Base-by-base conservation (phyloP, 1,140 invertebrate species). In the Helicoverpa armigera region DNA sequence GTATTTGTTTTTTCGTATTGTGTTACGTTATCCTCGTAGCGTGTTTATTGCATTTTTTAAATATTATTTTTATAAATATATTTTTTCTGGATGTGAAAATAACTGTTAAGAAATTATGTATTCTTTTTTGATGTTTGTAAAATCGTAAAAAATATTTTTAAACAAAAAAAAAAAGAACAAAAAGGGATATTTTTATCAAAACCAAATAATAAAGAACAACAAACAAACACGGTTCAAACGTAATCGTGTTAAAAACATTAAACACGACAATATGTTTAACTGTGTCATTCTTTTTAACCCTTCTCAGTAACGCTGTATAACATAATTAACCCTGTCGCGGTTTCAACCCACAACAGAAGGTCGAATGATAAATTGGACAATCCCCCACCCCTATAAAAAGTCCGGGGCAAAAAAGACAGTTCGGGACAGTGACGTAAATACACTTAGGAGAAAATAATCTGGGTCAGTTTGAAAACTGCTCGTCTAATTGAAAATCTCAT, bases 261-360 rank as follows among this genome's bases (percentile, higher is more conserved):
- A 70, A 53, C 67, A 70, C 50, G 18, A 53, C 50, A 29, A 31
- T 70, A 53, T 70, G 67, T 70, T 67, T 53, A 53, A 70, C 48
- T 29, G 18, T 16, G 16, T 53, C 18, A 70, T 53, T 53, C 50
- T 70, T 70, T 70, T 23, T 56, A 80, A 80, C 79, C 79, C 79
- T 74, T 74, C 58, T 80, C 79, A 65, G 67, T 70, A 70, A 18
- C 70, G 65, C 74, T 74, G 56, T 73, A 70, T 63, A 74, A 72
- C 70, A 73, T 74, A 80, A 80, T 80, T 80, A 80, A 80, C 70
- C 72, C 56, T 80, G 79, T 80, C 56, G 70, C 50, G 43, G 79
- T 80, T 73, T 61, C 72, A 74, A 56, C 43, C 56, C 60, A 60
- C 43, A 73, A 74, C 79, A 54, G 70, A 43, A 58, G 54, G 54